phyloP scores from a whole-genome alignment of 2,797 vertebrate species.

The Malurus splendens region DNA sequence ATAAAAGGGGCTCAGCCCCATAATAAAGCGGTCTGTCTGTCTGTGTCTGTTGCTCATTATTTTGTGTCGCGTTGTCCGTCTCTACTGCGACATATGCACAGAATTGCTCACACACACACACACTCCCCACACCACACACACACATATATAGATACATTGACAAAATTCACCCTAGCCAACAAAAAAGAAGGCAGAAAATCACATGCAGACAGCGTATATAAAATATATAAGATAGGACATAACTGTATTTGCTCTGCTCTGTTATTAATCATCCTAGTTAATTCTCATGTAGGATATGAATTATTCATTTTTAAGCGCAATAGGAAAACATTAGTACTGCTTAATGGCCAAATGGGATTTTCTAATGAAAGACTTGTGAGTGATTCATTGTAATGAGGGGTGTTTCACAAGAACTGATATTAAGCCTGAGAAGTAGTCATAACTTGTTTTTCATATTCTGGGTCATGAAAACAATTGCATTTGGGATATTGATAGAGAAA shows the following conservation, averaged over 20 bases:
- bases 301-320: conserved; percentile 23
- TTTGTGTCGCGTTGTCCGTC: no score
- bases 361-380: not conserved
- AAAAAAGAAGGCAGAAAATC: not conserved
- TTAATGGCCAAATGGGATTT: conserved; percentile 5
- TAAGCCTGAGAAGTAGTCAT: not conserved
- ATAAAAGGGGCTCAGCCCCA: no score
- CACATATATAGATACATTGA: not conserved
- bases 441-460: not conserved
- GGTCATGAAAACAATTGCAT: not conserved
- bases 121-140: fast-evolving
- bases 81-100: not conserved
- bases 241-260: not conserved
- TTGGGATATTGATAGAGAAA: not conserved
- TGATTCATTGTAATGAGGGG: not conserved
- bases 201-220: not conserved
- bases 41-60: no score
- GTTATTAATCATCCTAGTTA: not conserved
- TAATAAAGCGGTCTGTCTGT: no score
- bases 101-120: not conserved
- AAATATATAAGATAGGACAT: not conserved
- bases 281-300: not conserved
- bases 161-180: not conserved
- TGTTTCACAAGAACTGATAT: not conserved
- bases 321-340: not conserved